A percentile compares a stretch with the other conserved stretches of the same genome.
These are phyloP conservation scores for Parus major DNA, from an alignment of 2,113 vertebrate genomes.

Conservation along the genomic window DNA sequence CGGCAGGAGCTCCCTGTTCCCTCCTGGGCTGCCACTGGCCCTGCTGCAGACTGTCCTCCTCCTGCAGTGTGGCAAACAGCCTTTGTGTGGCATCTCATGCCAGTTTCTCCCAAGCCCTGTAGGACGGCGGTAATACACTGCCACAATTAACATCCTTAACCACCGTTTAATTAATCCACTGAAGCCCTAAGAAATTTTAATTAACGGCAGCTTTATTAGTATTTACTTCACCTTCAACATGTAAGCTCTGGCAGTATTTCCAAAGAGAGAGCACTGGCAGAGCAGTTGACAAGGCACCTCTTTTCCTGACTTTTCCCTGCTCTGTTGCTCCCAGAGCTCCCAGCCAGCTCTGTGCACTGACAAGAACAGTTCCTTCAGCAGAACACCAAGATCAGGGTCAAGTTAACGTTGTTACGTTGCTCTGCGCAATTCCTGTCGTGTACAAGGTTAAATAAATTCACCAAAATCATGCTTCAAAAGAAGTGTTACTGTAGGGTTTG, in stretches of 20 bases:
- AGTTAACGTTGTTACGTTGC: not conserved
- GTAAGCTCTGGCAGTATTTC: not conserved
- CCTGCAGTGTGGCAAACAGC: not conserved
- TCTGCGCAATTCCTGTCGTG: not conserved
- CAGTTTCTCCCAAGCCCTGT: not conserved
- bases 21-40: not conserved
- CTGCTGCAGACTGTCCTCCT: not conserved
- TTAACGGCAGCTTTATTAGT: constrained; percentile 20
- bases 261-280: not conserved
- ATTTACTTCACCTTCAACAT: not conserved
- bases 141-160: constrained; percentile 8
- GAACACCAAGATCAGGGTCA: not conserved
- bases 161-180: constrained; percentile 2
- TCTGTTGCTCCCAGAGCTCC: not conserved
- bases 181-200: constrained; percentile 15
- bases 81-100: not conserved
- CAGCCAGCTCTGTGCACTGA: not conserved
- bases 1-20: not conserved
- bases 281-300: not conserved
- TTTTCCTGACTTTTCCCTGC: not conserved
- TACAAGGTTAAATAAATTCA: constrained; percentile 44
- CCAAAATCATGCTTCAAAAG: not conserved
- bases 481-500: not conserved
- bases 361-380: not conserved
- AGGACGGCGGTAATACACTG: not conserved